Evolutionary conservation across 2,113 vertebrate genomes (phyloP).

Genomic region (Axis porcinus): DNA sequence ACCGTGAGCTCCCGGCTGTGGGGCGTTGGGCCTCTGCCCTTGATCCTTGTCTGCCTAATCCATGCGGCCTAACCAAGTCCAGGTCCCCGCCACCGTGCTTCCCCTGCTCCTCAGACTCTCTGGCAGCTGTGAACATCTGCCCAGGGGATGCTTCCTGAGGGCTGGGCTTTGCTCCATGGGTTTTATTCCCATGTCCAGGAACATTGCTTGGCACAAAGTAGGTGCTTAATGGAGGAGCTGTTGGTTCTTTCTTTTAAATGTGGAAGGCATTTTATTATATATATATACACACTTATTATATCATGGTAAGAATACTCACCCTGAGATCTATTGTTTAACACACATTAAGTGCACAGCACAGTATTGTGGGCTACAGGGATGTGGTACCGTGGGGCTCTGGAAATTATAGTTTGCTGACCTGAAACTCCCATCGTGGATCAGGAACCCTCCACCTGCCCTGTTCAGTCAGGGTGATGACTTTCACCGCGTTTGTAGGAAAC

Average conservation of each 20-base stretch:
- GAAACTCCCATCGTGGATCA: background rate
- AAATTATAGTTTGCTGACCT: too few species aligned
- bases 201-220: accelerated
- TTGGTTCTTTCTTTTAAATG: background rate
- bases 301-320: background rate
- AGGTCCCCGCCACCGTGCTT: accelerated
- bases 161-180: background rate
- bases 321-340: background rate
- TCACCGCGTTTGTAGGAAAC: accelerated
- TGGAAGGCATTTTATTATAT: background rate
- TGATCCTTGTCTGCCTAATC: background rate
- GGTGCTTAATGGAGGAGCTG: background rate
- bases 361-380: accelerated
- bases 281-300: background rate
- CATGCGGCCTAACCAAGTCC: background rate
- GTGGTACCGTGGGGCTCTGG: accelerated
- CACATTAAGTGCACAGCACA: accelerated
- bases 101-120: background rate
- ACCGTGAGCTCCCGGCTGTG: background rate
- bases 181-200: background rate
- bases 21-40: background rate
- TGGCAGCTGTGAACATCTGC: background rate
- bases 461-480: background rate
- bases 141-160: background rate
- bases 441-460: accelerated